Evolutionary conservation across 2,797 vertebrate species (phyloP).

Genomic region (Leontocebus nigricollis): DNA sequence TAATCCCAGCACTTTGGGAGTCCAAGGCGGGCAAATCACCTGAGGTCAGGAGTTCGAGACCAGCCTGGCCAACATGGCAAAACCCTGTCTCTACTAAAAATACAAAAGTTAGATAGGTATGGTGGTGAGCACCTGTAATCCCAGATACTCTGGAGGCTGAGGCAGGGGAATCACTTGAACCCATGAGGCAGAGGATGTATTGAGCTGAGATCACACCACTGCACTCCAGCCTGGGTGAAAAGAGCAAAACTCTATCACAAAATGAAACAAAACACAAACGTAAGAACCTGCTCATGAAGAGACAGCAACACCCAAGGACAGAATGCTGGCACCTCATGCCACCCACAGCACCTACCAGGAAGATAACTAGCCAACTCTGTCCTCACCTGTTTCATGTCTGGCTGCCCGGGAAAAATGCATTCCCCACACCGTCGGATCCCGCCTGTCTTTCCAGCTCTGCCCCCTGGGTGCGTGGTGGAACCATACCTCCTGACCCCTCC

Average conservation of each 20-base stretch:
- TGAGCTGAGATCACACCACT: background rate
- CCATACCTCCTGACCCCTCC: background rate
- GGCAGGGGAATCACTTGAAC: background rate
- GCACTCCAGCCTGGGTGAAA: background rate
- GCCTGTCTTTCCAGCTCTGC: background rate
- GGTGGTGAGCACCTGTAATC: background rate
- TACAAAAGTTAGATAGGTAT: background rate
- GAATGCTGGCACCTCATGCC: accelerated
- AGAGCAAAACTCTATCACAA: background rate
- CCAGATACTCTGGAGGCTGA: background rate
- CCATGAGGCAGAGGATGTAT: background rate
- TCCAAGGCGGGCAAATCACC: background rate
- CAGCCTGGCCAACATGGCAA: background rate
- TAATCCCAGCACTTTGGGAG: background rate
- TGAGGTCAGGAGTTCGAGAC: background rate
- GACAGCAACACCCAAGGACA: accelerated
- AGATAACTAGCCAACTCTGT: background rate
- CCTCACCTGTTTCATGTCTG: background rate
- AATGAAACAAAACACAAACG: background rate
- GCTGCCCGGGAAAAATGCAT: too few species aligned
- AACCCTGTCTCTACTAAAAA: background rate
- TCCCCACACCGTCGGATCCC: accelerated
- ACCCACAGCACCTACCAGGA: accelerated
- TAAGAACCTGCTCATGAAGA: background rate
- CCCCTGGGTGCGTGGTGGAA: accelerated